A percentile compares a stretch with the other conserved stretches of the same genome.
phyloP scores from a whole-genome alignment of 1,140 invertebrate species.

The Aphidius ervi region DNA sequence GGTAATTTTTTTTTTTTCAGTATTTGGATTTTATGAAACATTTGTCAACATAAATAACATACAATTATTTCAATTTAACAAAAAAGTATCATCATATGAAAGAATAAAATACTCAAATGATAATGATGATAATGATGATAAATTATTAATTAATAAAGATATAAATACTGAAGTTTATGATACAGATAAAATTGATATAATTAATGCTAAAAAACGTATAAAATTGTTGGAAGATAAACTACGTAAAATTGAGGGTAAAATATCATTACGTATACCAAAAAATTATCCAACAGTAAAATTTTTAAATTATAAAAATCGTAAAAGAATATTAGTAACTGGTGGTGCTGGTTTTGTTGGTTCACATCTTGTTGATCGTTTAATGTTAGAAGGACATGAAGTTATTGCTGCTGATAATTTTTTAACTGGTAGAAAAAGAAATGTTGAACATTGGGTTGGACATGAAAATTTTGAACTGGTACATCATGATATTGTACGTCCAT shows the following conservation, averaged over 20 bases:
- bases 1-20: slow-evolving; percentile 29
- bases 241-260: slow-evolving; percentile 58
- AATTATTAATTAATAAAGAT: slow-evolving; percentile 20
- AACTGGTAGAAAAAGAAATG: slow-evolving; percentile 93
- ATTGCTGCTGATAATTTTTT: slow-evolving; percentile 99
- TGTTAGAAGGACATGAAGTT: slow-evolving; percentile 96
- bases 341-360: slow-evolving; percentile 99
- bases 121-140: neutral
- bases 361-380: slow-evolving; percentile 92
- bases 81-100: slow-evolving; percentile 14
- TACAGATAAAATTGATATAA: slow-evolving; percentile 50
- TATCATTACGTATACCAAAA: slow-evolving; percentile 64
- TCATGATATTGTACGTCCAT: slow-evolving; percentile 97
- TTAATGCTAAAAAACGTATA: slow-evolving; percentile 62
- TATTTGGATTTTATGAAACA: slow-evolving; percentile 49
- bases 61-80: slow-evolving; percentile 6
- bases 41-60: slow-evolving; percentile 40
- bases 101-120: neutral
- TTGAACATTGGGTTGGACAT: slow-evolving; percentile 98
- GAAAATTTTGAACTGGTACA: slow-evolving; percentile 98
- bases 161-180: slow-evolving; percentile 36
- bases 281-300: slow-evolving; percentile 88
- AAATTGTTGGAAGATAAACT: slow-evolving; percentile 69
- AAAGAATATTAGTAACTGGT: slow-evolving; percentile 90
- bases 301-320: slow-evolving; percentile 83